Base-by-base conservation (phyloP, 2,888 invertebrate species). In the Metalampra italica region DNA sequence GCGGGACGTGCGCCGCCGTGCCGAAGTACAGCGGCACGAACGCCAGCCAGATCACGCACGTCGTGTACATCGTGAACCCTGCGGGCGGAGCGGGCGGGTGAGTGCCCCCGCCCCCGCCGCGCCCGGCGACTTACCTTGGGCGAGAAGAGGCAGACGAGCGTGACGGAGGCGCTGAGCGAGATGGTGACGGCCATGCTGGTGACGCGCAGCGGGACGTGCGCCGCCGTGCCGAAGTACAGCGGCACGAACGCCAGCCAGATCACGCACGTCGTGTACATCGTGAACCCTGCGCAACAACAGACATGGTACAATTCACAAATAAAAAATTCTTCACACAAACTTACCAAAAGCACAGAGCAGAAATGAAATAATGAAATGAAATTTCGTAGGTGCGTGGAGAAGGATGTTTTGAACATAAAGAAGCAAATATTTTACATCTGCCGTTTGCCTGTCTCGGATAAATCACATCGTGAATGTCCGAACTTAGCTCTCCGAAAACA, bases 61-160 rank as follows among this genome's bases (percentile, higher is more conserved):
- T 98, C 40, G 98, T 98, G 89, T 98, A 99, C 99, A 99, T 99
- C 22, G 98, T 98, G 86, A 99, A 99, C 50, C 96, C 96, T 96
- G 84, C 30, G 30, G 30, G 30, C n/a, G n/a, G n/a, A 34, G 9
- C 34, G 34, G 34, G 9, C 34, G 4, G 9, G 34, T 11, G 34
- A 9, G 11, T 96, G 87, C 82, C 97, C 96, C 41, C 96, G 90
- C 36, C 98, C 98, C n/a, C 97, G n/a, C n/a, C n/a, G n/a, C n/a
- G n/a, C n/a, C n/a, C n/a, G n/a, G n/a, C n/a, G n/a, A n/a, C n/a
- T 22, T 83, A 97, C 94, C 92, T 98, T 98, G 8, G 98, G 98
- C 40, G 96, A 94, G 83, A 98, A 98, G 55, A 98, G 92, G 79
- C 98, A 98, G 50, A 94, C 95, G 51, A 98, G 93, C 7, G 98